These are phyloP conservation scores for Dolichopus griseipennis DNA, from an alignment of 2,888 invertebrate species.

Conservation along the genomic window DNA sequence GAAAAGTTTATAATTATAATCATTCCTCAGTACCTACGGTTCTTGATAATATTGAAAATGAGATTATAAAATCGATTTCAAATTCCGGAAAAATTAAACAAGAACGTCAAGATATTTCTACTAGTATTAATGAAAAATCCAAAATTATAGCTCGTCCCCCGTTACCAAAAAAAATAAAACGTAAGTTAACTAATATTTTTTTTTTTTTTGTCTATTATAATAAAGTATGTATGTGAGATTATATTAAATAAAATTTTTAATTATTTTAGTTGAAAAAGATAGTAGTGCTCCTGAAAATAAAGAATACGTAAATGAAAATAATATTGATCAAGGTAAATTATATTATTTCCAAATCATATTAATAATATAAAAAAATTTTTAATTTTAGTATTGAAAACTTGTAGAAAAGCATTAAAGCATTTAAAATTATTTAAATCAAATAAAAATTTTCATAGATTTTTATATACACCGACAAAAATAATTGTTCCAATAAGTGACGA, in stretches of 20 bases:
- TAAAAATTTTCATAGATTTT: not conserved
- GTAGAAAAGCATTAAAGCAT: not conserved
- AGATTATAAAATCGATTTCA: not conserved
- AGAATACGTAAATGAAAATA: not conserved
- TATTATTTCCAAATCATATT: not conserved
- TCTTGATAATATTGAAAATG: not conserved
- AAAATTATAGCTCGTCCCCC: not conserved
- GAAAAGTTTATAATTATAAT: not conserved
- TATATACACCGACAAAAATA: not conserved
- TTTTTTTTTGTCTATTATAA: too few species aligned
- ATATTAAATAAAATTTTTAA: not conserved
- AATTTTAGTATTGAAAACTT: not conserved
- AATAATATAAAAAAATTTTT: not conserved
- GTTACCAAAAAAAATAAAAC: not conserved
- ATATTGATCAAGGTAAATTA: not conserved
- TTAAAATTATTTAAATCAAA: not conserved
- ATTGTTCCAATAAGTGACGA: not conserved
- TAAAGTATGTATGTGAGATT: too few species aligned
- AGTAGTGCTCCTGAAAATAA: too few species aligned
- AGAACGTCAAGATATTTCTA: not conserved
- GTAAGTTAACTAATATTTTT: not conserved
- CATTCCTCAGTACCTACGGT: not conserved
- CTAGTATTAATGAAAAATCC: not conserved
- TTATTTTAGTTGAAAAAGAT: not conserved
- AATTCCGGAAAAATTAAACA: not conserved